Evolutionary conservation across 2,113 vertebrate species (phyloP).

Genomic region (Barnardius zonarius): DNA sequence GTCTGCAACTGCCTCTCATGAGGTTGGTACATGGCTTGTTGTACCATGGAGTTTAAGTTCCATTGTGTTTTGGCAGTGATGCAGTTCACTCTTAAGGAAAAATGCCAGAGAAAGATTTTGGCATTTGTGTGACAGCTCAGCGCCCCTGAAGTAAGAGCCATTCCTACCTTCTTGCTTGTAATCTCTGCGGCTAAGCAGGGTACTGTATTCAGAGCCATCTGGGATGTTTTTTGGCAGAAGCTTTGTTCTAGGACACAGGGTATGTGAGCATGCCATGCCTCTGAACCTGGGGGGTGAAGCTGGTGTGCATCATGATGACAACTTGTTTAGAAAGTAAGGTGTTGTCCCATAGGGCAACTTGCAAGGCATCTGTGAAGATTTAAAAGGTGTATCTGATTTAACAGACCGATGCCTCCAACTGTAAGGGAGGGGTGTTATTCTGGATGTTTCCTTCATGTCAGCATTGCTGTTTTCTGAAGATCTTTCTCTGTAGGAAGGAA

Average conservation of each 20-base stretch:
- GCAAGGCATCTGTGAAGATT: not conserved
- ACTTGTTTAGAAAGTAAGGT: not conserved
- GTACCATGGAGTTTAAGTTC: not conserved
- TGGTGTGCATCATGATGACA: not conserved
- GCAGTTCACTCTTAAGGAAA: not conserved
- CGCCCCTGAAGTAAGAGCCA: not conserved
- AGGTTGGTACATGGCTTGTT: not conserved
- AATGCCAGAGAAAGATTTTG: not conserved
- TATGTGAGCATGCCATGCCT: accelerated
- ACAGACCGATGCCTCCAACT: not conserved
- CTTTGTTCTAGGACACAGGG: not conserved
- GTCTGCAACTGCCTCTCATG: not conserved
- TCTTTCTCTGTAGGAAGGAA: not conserved
- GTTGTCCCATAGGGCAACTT: not conserved
- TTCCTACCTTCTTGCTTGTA: not conserved
- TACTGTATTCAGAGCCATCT: not conserved
- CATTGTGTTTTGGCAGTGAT: not conserved
- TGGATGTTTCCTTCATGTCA: not conserved
- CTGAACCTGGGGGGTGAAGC: not conserved
- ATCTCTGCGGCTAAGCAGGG: not conserved
- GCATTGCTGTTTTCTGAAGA: not conserved
- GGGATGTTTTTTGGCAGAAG: not conserved
- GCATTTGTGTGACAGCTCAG: not conserved
- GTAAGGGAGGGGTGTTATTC: not conserved
- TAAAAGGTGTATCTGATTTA: not conserved